Percentiles rank a stretch among this genome's conserved stretches.
Evolutionary conservation across 2,113 vertebrate species (phyloP).

Genomic region (Sceloporus undulatus): DNA sequence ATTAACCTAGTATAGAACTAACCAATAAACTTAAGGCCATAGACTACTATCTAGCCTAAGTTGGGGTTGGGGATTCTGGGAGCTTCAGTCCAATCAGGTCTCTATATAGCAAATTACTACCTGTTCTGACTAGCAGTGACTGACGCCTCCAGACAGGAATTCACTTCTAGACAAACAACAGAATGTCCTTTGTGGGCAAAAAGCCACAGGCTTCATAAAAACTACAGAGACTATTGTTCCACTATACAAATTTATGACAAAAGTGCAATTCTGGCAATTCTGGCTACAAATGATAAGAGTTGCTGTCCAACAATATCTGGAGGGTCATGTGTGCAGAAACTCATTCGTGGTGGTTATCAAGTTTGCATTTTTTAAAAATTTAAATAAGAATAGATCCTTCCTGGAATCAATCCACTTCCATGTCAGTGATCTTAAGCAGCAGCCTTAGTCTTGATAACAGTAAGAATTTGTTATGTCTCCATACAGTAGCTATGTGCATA

Average conservation of each 20-base stretch:
- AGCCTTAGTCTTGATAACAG: neutral
- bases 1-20: too few species aligned
- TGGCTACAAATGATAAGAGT: too few species aligned
- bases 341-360: neutral
- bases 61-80: too few species aligned
- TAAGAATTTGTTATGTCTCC: conserved; percentile 6
- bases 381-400: neutral
- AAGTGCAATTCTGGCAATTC: neutral
- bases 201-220: neutral
- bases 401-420: neutral
- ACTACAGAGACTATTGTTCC: neutral
- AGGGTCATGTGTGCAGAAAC: neutral
- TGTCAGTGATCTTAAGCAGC: neutral
- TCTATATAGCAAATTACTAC: too few species aligned
- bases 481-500: neutral
- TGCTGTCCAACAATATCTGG: too few species aligned
- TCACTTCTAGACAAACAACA: neutral
- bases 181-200: neutral
- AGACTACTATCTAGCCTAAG: too few species aligned
- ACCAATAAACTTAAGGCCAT: too few species aligned
- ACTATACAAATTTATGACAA: neutral
- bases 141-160: too few species aligned
- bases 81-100: too few species aligned
- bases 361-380: neutral
- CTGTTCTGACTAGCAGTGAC: too few species aligned